Evolutionary conservation across 1,140 invertebrate genomes (phyloP).

Genomic region (Rhyzopertha dominica): DNA sequence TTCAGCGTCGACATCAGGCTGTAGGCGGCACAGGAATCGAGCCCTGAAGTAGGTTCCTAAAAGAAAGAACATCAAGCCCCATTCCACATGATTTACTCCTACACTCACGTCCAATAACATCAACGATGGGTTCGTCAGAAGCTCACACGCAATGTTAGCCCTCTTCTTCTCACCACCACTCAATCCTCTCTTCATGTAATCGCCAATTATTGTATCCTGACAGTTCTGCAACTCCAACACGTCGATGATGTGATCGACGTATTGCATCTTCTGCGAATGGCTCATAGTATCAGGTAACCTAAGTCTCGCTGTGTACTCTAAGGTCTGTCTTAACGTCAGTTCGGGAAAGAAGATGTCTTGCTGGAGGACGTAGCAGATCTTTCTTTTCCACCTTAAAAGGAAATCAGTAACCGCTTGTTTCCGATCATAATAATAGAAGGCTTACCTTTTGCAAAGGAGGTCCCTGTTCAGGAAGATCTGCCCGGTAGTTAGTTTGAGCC

Average conservation of each 20-base stretch:
- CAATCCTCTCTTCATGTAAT: conserved; percentile 70
- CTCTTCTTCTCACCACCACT: conserved; percentile 85
- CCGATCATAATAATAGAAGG: conserved; percentile 1
- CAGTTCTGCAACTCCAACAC: conserved; percentile 70
- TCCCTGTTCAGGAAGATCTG: conserved; percentile 70
- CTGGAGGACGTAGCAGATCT: conserved; percentile 80
- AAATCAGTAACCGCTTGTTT: no score
- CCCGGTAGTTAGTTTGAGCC: conserved; percentile 62
- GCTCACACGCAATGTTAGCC: conserved; percentile 81
- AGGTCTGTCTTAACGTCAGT: conserved; percentile 72
- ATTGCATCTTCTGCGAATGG: conserved; percentile 68
- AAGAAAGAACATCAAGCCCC: conserved; percentile 24
- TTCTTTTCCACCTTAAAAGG: conserved; percentile 57
- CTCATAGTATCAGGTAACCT: conserved; percentile 72
- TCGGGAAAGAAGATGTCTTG: conserved; percentile 82
- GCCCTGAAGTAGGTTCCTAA: conserved; percentile 80
- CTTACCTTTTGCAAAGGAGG: conserved; percentile 62
- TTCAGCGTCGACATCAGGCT: conserved; percentile 70
- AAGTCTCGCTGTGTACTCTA: conserved; percentile 68
- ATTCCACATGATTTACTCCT: background rate
- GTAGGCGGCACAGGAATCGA: conserved; percentile 79
- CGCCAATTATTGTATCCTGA: conserved; percentile 79
- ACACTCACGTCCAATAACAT: conserved; percentile 80
- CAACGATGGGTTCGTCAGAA: conserved; percentile 76
- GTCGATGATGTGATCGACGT: conserved; percentile 76